A percentile compares a stretch with the other conserved stretches of the same genome.
Conservation (phyloP, 1,140 invertebrate genomes). For the Diploscapter pachys region DNA sequence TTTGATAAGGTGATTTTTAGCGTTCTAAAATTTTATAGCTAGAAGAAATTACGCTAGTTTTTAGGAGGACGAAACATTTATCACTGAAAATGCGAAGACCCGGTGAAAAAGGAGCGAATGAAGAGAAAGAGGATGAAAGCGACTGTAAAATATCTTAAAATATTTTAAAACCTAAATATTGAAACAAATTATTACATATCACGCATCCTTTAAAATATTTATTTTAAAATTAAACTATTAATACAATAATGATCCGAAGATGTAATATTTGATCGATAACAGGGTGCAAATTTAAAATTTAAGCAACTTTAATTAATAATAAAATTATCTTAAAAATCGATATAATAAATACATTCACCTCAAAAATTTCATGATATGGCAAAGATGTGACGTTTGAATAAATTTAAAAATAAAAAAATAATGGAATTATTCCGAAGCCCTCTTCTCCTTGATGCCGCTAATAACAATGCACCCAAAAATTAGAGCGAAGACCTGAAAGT, state of each 20-base stretch:
- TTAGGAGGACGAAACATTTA: slow-evolving; percentile 45
- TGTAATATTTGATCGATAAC: no score
- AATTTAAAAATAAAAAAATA: background rate
- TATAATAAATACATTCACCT: background rate
- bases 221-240: no score
- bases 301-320: no score
- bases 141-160: slow-evolving; percentile 32
- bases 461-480: slow-evolving; percentile 29
- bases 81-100: slow-evolving; percentile 43
- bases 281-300: no score
- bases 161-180: no score
- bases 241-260: no score
- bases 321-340: background rate
- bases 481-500: slow-evolving; percentile 24
- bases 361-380: background rate
- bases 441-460: slow-evolving; percentile 26
- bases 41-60: slow-evolving; percentile 5
- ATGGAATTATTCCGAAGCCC: slow-evolving; percentile 1
- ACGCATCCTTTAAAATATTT: no score
- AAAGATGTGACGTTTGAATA: background rate
- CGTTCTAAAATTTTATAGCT: background rate
- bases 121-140: slow-evolving; percentile 27
- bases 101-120: slow-evolving; percentile 27
- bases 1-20: slow-evolving; percentile 28
- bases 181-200: no score